A percentile compares a stretch with the other conserved stretches of the same genome.
phyloP scores from a whole-genome alignment of 2,113 vertebrate species.

The Mesembrinibis cayennensis region DNA sequence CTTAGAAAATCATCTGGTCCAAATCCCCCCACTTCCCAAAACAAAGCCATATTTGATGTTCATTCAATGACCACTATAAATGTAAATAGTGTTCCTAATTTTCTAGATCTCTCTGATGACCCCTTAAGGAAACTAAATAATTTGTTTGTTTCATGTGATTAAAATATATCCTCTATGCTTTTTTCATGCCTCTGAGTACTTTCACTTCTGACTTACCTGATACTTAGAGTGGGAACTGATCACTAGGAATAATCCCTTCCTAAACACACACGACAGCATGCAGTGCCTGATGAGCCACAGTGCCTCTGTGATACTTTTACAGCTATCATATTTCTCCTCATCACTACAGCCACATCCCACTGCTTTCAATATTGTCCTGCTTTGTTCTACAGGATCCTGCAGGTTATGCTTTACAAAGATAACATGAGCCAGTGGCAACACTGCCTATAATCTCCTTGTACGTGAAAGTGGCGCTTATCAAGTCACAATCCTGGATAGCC shows the following conservation, averaged over 20 bases:
- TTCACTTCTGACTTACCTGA: neutral
- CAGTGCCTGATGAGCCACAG: neutral
- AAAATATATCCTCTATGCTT: neutral
- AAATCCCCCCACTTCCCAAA: neutral
- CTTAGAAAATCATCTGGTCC: neutral
- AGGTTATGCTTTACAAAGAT: conserved; percentile 31
- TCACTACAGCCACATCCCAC: conserved; percentile 13
- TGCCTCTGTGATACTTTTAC: neutral
- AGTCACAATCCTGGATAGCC: neutral
- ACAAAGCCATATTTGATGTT: neutral
- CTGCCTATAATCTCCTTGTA: neutral
- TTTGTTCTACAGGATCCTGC: conserved; percentile 35
- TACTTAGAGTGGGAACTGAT: neutral
- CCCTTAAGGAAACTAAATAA: neutral
- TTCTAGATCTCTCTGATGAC: neutral
- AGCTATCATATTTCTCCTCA: neutral
- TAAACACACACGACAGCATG: neutral
- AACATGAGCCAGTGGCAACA: neutral
- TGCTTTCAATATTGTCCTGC: neutral
- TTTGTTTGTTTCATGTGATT: neutral
- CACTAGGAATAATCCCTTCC: neutral
- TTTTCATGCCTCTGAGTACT: neutral
- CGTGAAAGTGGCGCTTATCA: neutral
- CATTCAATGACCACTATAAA: neutral
- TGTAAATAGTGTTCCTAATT: neutral